Base-by-base conservation (phyloP, 2,888 invertebrate genomes). In the Nowickia ferox region DNA sequence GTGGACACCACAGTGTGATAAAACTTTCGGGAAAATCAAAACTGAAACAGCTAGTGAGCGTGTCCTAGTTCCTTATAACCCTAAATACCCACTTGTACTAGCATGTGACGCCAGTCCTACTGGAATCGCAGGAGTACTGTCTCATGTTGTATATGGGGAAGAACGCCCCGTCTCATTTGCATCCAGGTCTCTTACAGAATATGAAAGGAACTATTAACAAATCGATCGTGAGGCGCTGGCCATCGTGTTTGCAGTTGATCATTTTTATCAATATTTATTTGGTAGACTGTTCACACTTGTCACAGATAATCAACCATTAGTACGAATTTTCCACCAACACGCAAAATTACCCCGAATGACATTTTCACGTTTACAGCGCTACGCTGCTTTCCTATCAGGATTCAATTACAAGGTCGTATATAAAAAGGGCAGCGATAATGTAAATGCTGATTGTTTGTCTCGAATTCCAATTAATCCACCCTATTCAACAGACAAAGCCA, bases 41-140 rank as follows among this genome's bases (percentile, higher is more conserved):
- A 44, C 30, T 17, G 82, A 80, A 72, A 72, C 72, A 42, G 65
- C 66, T 15, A 74, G 66, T 61, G 74, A 66, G 38, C 46, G 76
- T 6, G 87, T 82, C 8, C 22, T 84, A 42, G 61, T 84, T 22
- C 81, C 85, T 5, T 85, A 83, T 53, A 59, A 87, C 61, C 86
- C 84, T 3, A n/a, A 76, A 15, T 66, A 68, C 11, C 59, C 57
- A 19, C 2, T 86, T 11, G 44, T 63, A 42, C 44, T 86, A 46
- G 79, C 84, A 19, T 87, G 83, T 57, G 87, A 87, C 53, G 87
- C 86, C 40, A 63, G 87, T 53, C 87, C 87, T 53, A 76, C 75
- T 15, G 81, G 81, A 10, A 78, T 87, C 44, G 81, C 87, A 59
- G 82, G 86, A 8, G 77, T 86, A 15, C 55, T 87, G 2, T 87